Percentiles rank a stretch among this genome's conserved stretches.
Conservation (phyloP, 2,888 invertebrate species). For the Acrocyrtus sp. region DNA sequence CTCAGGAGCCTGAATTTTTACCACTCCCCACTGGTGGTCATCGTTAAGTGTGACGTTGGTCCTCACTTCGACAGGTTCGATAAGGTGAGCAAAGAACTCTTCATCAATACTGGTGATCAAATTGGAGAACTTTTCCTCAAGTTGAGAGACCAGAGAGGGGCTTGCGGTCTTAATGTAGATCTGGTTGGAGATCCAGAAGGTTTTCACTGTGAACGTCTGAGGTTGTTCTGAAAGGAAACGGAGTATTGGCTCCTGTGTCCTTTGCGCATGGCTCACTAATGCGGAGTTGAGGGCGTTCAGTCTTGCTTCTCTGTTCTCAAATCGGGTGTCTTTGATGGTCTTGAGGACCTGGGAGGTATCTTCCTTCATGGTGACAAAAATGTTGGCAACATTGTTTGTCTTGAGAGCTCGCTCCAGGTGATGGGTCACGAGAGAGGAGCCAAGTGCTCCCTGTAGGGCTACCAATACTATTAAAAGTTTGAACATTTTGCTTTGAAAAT, state of each 20-base stretch:
- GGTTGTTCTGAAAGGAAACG: background rate
- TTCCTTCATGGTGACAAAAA: constrained; percentile 23
- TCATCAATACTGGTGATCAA: constrained; percentile 26
- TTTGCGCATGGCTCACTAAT: constrained; percentile 3
- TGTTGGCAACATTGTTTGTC: constrained; percentile 23
- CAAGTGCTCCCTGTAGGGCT: background rate
- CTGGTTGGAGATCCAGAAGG: constrained; percentile 44
- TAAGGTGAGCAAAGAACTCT: constrained; percentile 19
- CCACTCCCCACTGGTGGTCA: constrained; percentile 23
- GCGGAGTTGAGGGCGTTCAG: constrained; percentile 1
- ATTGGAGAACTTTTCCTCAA: background rate
- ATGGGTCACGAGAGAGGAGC: too few relatives aligned
- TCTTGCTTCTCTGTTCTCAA: background rate
- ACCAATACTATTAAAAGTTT: background rate
- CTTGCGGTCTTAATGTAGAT: constrained; percentile 30
- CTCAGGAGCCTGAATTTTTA: constrained; percentile 11
- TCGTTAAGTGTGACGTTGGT: background rate
- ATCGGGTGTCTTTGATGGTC: background rate
- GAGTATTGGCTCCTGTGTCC: constrained; percentile 9
- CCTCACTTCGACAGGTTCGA: constrained; percentile 2
- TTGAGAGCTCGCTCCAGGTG: background rate
- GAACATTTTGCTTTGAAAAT: constrained; percentile 14
- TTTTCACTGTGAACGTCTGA: background rate
- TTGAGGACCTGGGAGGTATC: background rate
- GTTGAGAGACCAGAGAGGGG: background rate